phyloP scores from a whole-genome alignment of 2,797 vertebrate genomes.

The Halcyon badia region DNA sequence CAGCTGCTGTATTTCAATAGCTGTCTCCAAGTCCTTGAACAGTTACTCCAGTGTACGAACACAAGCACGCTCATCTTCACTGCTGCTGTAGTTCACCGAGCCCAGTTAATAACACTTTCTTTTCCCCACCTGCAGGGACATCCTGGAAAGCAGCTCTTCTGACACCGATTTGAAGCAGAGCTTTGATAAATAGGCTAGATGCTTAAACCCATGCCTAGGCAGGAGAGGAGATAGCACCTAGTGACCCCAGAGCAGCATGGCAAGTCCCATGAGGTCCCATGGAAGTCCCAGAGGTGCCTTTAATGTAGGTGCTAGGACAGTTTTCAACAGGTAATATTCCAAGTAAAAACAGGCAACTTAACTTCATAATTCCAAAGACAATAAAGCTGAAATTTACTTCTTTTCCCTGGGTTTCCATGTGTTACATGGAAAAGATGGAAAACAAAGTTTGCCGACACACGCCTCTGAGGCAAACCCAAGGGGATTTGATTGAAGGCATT shows the following conservation, averaged over 20 bases:
- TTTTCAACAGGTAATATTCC: background rate
- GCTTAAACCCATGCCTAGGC: background rate
- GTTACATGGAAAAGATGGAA: background rate
- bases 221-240: background rate
- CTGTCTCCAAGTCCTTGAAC: background rate
- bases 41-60: background rate
- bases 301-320: background rate
- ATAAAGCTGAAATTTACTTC: background rate
- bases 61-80: background rate
- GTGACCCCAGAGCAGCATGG: background rate
- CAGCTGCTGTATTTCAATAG: background rate
- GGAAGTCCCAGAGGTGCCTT: background rate
- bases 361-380: background rate
- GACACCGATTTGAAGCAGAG: background rate
- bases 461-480: background rate
- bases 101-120: background rate
- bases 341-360: background rate
- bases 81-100: background rate
- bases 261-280: no score
- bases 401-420: background rate
- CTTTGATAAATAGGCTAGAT: background rate
- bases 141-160: background rate
- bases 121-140: background rate
- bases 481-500: constrained; percentile 20
- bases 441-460: background rate